Evolutionary conservation across 2,113 vertebrate genomes (phyloP).

Genomic region (Emydura subglobosa): DNA sequence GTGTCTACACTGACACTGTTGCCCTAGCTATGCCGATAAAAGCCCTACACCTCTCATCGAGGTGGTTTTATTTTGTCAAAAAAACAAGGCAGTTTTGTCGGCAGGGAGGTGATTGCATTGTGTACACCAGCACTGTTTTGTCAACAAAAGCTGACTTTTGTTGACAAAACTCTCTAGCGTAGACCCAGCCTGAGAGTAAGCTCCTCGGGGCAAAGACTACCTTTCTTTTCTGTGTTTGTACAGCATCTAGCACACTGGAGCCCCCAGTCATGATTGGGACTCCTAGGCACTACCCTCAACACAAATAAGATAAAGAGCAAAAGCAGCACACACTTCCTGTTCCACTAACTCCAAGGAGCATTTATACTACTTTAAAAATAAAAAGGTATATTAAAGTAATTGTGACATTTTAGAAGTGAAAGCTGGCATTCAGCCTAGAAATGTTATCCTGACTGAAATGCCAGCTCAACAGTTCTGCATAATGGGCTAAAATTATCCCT

Average conservation of each 20-base stretch:
- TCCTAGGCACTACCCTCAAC: not conserved
- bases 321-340: constrained; percentile 14
- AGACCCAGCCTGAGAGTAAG: not conserved
- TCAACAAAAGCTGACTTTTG: too few relatives aligned
- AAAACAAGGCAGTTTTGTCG: too few relatives aligned
- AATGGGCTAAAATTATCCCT: constrained; percentile 44
- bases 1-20: too few relatives aligned
- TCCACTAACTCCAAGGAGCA: not conserved
- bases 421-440: constrained; percentile 55
- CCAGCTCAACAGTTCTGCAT: constrained; percentile 42
- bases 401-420: constrained; percentile 67
- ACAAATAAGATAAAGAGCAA: not conserved
- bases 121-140: too few relatives aligned
- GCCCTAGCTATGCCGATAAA: too few relatives aligned
- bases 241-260: not conserved
- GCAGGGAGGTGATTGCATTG: too few relatives aligned
- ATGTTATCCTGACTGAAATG: constrained; percentile 56
- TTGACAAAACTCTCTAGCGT: too few relatives aligned
- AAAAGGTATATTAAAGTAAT: constrained; percentile 67
- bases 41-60: too few relatives aligned
- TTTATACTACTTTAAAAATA: constrained; percentile 36
- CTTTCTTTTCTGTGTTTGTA: not conserved
- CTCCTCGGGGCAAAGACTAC: not conserved
- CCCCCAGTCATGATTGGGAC: not conserved
- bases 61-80: too few relatives aligned